A percentile compares a stretch with the other conserved stretches of the same genome.
Conservation (phyloP, 1,140 invertebrate species). For the Macrocentrus cingulum region DNA sequence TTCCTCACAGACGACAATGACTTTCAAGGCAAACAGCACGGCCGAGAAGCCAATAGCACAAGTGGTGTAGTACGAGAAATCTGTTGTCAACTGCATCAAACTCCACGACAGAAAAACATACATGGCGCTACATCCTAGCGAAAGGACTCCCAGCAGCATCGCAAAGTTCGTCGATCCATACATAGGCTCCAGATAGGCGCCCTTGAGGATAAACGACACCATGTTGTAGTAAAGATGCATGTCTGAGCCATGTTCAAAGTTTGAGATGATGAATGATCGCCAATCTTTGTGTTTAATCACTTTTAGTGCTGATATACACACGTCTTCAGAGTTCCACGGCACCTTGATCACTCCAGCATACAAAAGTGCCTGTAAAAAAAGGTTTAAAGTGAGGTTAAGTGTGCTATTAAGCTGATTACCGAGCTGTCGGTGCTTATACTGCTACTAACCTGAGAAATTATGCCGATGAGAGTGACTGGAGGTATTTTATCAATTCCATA, state of each 20-base stretch:
- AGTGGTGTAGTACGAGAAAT: slow-evolving; percentile 55
- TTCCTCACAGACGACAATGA: slow-evolving; percentile 61
- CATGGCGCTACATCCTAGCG: slow-evolving; percentile 59
- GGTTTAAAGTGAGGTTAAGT: neutral
- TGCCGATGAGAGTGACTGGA: slow-evolving; percentile 63
- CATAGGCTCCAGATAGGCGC: slow-evolving; percentile 61
- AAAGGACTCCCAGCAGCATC: slow-evolving; percentile 61
- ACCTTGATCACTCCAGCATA: slow-evolving; percentile 59
- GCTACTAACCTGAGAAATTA: slow-evolving; percentile 57
- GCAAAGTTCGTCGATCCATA: slow-evolving; percentile 65
- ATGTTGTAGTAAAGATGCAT: slow-evolving; percentile 79
- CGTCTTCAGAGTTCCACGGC: slow-evolving; percentile 61
- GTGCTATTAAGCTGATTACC: neutral
- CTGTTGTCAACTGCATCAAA: slow-evolving; percentile 47
- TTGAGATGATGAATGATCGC: slow-evolving; percentile 62
- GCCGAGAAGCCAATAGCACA: slow-evolving; percentile 73
- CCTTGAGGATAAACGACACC: slow-evolving; percentile 71
- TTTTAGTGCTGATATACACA: slow-evolving; percentile 65
- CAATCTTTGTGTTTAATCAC: slow-evolving; percentile 63
- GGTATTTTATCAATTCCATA: slow-evolving; percentile 66
- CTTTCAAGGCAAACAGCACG: slow-evolving; percentile 70
- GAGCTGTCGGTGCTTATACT: neutral
- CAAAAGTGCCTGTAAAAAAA: slow-evolving; percentile 51
- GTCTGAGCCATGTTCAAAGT: slow-evolving; percentile 71
- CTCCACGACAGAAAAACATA: slow-evolving; percentile 59